phyloP scores from a whole-genome alignment of 37 sponge, comb jelly and placozoan genomes.

The Chondrosia reniformis region DNA sequence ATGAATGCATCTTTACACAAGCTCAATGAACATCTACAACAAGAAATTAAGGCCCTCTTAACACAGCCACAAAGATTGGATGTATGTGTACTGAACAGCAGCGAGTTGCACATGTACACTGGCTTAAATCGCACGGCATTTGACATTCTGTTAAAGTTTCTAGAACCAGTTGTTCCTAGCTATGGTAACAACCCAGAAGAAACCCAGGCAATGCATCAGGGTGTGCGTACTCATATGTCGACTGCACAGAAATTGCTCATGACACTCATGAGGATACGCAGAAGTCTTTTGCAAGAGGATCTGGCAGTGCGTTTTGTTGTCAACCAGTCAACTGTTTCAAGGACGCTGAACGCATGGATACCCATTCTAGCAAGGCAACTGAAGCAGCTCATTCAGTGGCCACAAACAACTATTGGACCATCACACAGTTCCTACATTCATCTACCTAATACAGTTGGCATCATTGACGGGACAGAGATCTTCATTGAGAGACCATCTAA shows the following conservation, averaged over 20 bases:
- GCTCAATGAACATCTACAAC: slow-evolving; percentile 8
- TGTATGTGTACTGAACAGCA: slow-evolving; percentile 6
- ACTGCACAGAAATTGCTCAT: slow-evolving; percentile 25
- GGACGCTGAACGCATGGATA: slow-evolving; percentile 29
- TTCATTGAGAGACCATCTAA: slow-evolving; percentile 5
- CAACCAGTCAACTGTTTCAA: slow-evolving; percentile 22
- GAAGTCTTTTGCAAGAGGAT: slow-evolving; percentile 17
- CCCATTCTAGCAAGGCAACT: slow-evolving; percentile 22
- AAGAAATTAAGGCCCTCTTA: neutral
- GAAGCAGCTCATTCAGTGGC: slow-evolving; percentile 26
- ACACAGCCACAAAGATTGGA: slow-evolving; percentile 29
- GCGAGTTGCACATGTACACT: slow-evolving; percentile 13
- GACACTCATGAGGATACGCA: slow-evolving; percentile 22
- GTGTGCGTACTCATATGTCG: neutral
- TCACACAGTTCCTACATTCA: neutral
- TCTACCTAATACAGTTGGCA: slow-evolving; percentile 15
- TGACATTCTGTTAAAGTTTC: slow-evolving; percentile 13
- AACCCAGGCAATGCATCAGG: neutral
- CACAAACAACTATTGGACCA: slow-evolving; percentile 25
- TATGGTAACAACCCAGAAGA: slow-evolving; percentile 12
- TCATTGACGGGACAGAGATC: slow-evolving; percentile 11
- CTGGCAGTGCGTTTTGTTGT: slow-evolving; percentile 20
- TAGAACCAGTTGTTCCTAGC: slow-evolving; percentile 6
- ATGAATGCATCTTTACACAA: slow-evolving; percentile 21
- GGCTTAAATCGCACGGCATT: slow-evolving; percentile 9